These are phyloP conservation scores for Blastobasis lacticolella DNA, from an alignment of 2,888 invertebrate genomes.

Conservation along the genomic window DNA sequence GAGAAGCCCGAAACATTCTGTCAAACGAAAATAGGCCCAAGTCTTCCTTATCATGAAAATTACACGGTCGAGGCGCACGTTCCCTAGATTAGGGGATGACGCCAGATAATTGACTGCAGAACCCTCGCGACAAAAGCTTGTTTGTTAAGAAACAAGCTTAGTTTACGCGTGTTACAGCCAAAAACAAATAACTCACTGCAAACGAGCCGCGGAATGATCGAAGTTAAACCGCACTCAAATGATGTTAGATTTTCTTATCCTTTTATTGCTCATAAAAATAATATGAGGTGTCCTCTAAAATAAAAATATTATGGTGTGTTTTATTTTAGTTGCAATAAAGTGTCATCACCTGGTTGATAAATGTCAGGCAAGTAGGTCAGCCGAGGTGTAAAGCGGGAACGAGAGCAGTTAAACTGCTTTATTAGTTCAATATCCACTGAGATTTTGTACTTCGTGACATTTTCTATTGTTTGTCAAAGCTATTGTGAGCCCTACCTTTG, in stretches of 20 bases:
- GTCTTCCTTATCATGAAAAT: neutral
- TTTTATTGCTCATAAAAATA: too few species aligned
- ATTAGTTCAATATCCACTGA: slow-evolving; percentile 30
- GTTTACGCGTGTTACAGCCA: neutral
- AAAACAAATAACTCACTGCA: too few species aligned
- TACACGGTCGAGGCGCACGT: neutral
- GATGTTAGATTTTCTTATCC: too few species aligned
- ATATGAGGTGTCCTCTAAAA: too few species aligned
- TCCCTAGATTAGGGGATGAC: neutral
- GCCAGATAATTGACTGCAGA: neutral
- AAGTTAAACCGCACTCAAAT: too few species aligned
- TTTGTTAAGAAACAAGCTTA: neutral
- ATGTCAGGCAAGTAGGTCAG: slow-evolving; percentile 51
- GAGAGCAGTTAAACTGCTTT: slow-evolving; percentile 36
- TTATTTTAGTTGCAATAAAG: slow-evolving; percentile 36
- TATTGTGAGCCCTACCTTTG: neutral
- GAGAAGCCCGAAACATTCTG: neutral
- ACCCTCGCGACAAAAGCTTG: neutral
- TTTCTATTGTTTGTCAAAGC: neutral
- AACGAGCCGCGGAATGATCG: too few species aligned
- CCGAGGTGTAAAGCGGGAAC: slow-evolving; percentile 37
- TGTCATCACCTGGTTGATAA: slow-evolving; percentile 39
- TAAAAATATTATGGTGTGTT: slow-evolving; percentile 1
- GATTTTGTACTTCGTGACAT: slow-evolving; percentile 11
- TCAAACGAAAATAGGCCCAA: neutral